Evolutionary conservation across 2,797 vertebrate species (phyloP).

Genomic region (Platalea minor): DNA sequence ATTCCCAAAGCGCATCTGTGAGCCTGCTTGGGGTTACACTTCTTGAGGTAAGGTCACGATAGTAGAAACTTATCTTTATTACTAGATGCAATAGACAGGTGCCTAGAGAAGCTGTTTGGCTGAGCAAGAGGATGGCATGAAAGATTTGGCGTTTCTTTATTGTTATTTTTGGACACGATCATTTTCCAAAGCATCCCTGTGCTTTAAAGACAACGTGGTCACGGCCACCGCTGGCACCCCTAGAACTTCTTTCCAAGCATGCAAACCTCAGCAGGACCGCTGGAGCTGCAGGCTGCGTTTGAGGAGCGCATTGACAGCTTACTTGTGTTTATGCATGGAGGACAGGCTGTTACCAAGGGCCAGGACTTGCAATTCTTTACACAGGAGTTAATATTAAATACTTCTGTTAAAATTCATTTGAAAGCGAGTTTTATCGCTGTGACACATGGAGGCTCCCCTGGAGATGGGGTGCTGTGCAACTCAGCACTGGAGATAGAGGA

Average conservation of each 20-base stretch:
- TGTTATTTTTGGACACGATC: background rate
- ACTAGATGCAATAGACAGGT: background rate
- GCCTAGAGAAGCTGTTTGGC: background rate
- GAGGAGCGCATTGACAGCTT: background rate
- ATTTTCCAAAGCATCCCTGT: background rate
- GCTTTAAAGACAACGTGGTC: background rate
- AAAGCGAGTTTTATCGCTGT: background rate
- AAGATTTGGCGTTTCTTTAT: fast-evolving
- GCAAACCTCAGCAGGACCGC: background rate
- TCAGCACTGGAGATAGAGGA: background rate
- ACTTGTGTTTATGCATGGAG: background rate
- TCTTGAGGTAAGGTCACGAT: background rate
- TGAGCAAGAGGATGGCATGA: background rate
- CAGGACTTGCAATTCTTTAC: background rate
- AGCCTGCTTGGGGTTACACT: background rate
- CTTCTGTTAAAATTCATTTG: background rate
- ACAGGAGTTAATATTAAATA: background rate
- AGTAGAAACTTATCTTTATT: background rate
- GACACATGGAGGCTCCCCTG: background rate
- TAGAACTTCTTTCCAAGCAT: background rate
- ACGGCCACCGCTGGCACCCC: background rate
- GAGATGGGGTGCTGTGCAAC: background rate
- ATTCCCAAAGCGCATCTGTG: background rate
- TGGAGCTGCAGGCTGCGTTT: background rate
- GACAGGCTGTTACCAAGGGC: background rate